A percentile compares a stretch with the other conserved stretches of the same genome.
Evolutionary conservation across 2,888 invertebrate species (phyloP).

Genomic region (Eupithecia tripunctaria): DNA sequence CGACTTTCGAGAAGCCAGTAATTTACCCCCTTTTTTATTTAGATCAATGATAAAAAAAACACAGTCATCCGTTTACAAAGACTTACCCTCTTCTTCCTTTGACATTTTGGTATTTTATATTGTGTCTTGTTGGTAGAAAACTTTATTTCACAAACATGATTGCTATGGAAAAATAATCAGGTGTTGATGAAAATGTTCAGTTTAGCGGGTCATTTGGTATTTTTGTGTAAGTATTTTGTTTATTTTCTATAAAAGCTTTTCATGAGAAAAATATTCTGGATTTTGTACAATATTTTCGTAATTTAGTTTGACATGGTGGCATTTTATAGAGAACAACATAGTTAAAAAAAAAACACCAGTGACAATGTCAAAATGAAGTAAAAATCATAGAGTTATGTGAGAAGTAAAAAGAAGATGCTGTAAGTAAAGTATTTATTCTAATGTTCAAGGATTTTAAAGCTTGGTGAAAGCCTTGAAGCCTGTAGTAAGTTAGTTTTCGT

Average conservation of each 20-base stretch:
- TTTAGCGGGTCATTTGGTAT: not conserved
- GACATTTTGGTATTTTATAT: constrained; percentile 2
- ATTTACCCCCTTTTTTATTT: too few relatives aligned
- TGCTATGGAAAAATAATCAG: not conserved
- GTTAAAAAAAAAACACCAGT: not conserved
- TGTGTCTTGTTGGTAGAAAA: not conserved
- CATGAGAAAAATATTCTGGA: not conserved
- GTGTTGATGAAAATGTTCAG: not conserved
- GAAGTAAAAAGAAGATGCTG: not conserved
- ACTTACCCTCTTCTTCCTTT: not conserved
- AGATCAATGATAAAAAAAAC: too few relatives aligned
- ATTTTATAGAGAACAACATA: too few relatives aligned
- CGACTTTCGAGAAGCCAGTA: too few relatives aligned
- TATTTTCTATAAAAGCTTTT: not conserved
- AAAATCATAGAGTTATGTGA: not conserved
- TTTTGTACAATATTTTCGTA: not conserved
- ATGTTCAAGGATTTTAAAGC: too few relatives aligned
- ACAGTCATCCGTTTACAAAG: too few relatives aligned
- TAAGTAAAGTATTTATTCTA: not conserved
- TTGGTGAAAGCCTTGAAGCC: too few relatives aligned
- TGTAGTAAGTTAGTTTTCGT: too few relatives aligned
- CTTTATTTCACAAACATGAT: not conserved
- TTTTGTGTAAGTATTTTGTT: not conserved
- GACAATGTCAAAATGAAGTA: not conserved
- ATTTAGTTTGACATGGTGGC: not conserved